Base-by-base conservation (phyloP, 2,113 vertebrate species). In the Paramormyrops kingsleyae region DNA sequence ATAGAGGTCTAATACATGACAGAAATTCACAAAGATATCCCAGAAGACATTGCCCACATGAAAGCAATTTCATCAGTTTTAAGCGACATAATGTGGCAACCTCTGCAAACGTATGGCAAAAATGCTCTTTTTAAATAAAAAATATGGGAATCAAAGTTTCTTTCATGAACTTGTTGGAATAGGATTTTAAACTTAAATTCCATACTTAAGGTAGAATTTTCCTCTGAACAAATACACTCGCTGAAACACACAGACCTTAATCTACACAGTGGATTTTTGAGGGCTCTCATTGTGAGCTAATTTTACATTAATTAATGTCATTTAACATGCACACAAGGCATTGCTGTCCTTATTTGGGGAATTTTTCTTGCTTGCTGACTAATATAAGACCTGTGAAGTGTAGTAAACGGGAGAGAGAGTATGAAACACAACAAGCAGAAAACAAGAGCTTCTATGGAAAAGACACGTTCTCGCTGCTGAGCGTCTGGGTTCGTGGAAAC, bases 311-410 rank as follows among this genome's bases (percentile, higher is more conserved):
- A 47, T 74, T 17, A 77, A 62, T 17, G 17, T 24, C 42, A 88
- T 66, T 47, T 62, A 46, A 88, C 59, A 31, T 88, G 47, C 88
- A 74, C 47, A n/a, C 4, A 88, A 47, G 62, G 47, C 88, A 77
- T 24, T 47, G 62, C 62, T 88, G 44, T 62, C 62, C 88, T 90
- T 77, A 91, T 90, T 89, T 92, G 89, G 92, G 91, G 77, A 89
- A 91, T 90, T 91, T 87, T 90, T 91, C 87, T 53, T 87, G 90
- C 91, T 91, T 89, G 90, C 90, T 92, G 90, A 93, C 90, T 93
- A 91, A 93, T 93, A 91, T 88, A 90, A 74, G 44, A 87, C 90
- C 88, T 91, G 53, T 39, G n/a, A 87, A 89, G 88, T 77, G 89
- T 91, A 86, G 35, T 90, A 85, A 89, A 90, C n/a, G 89, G 90